Conservation (phyloP, 2,113 vertebrate species). For the Tragulus kanchil region DNA sequence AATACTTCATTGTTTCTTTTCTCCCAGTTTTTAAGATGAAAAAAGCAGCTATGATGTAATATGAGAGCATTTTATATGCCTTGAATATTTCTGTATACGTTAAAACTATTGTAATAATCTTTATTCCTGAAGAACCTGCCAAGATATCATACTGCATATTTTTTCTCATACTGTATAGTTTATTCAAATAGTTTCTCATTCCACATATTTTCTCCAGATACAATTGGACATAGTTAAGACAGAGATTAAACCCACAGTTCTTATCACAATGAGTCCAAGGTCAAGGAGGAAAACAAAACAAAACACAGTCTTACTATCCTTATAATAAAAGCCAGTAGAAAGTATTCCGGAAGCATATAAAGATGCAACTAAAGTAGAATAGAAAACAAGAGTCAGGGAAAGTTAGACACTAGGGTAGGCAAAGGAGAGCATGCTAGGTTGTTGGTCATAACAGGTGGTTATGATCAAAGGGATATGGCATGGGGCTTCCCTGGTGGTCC, state of each 20-base stretch:
- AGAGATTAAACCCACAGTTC: neutral
- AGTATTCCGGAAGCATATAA: neutral
- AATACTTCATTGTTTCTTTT: neutral
- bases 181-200: neutral
- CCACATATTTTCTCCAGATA: neutral
- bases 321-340: neutral
- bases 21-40: slow-evolving; percentile 36
- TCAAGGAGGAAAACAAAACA: neutral
- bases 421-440: neutral
- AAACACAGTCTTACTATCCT: neutral
- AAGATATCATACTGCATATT: neutral
- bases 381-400: neutral
- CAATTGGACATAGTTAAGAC: neutral
- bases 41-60: neutral
- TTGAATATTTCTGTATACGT: neutral
- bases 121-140: neutral
- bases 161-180: neutral
- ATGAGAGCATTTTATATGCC: neutral
- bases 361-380: neutral
- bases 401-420: neutral
- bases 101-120: neutral
- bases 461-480: neutral
- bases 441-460: neutral
- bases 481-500: neutral
- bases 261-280: neutral